Base-by-base conservation (phyloP, 2,113 vertebrate species). In the Eidolon helvum region DNA sequence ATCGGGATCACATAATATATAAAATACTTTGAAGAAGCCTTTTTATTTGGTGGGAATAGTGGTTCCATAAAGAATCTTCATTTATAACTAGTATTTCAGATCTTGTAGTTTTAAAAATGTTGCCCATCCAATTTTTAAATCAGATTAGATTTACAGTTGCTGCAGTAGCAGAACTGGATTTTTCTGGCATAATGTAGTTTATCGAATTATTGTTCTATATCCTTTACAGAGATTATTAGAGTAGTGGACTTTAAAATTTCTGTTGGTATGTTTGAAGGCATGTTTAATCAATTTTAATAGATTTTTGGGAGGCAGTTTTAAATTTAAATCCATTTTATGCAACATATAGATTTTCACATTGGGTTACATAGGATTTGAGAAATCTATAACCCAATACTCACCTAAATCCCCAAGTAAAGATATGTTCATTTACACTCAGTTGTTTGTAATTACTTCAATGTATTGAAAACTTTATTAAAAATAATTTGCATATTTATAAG, bases 401-500 rank as follows among this genome's bases (percentile, higher is more conserved):
- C 77, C 75, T 78, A 83, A 91, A 88, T 97, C 92, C 8, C 7
- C 43, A 55, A 90, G 15, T 12, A 79, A 61, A n/a, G 55, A 74
- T 45, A 74, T 15, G 4, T 10, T 93, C 55, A 74, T 78, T 57
- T 53, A 40, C 4, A 97, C 4, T 16, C 88, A 19, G 40, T 89
- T 33, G n/a, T 6, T 65, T 95, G 7, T 90, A 86, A 50, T 96
- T 97, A 94, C 78, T 84, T n/a, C 10, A 79, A 28, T 26, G 79
- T 71, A 85, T 66, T 38, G 63, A 94, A 88, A 59, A 26, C 38
- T 22, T 40, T 71, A 72, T 72, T 24, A 45, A 95, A 94, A 86
- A 87, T 40, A 79, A 87, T 91, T 90, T 90, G 43, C 38, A 28
- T 59, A 40, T 69, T 96, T 38, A 57, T 0, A 88, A 82, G 74